phyloP scores from a whole-genome alignment of 2,113 vertebrate genomes.

The Epinephelus moara region DNA sequence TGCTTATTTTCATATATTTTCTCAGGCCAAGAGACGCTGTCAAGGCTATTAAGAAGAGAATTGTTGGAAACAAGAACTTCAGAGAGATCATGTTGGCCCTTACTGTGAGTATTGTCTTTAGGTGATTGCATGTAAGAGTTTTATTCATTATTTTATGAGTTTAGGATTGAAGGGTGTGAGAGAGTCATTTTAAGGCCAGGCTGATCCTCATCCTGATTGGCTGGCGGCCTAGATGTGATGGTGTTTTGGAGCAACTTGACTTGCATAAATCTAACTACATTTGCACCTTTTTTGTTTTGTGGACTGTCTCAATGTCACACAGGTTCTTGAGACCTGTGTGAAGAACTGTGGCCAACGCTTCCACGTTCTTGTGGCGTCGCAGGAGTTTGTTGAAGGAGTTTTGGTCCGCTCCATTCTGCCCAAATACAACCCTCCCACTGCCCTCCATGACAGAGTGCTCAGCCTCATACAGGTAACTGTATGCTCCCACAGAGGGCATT shows the following conservation, averaged over 20 bases:
- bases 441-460: conserved; percentile 93
- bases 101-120: conserved; percentile 84
- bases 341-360: conserved; percentile 98
- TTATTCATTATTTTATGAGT: not conserved
- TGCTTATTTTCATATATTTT: conserved; percentile 30
- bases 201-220: conserved; percentile 11
- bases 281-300: not conserved
- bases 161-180: not conserved
- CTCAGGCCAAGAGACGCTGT: conserved; percentile 94
- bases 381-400: conserved; percentile 95
- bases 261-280: not conserved
- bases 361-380: conserved; percentile 90
- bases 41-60: conserved; percentile 95
- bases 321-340: conserved; percentile 97
- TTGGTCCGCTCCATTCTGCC: conserved; percentile 94
- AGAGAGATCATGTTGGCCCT: conserved; percentile 96
- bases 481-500: not conserved
- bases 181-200: conserved; percentile 1
- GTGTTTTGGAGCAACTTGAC: not conserved
- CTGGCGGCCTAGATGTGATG: not conserved
- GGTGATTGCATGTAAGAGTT: not conserved
- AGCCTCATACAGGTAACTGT: conserved; percentile 94
- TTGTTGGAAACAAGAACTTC: conserved; percentile 96
- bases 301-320: not conserved
- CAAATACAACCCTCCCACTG: conserved; percentile 93